A percentile compares a stretch with the other conserved stretches of the same genome.
Evolutionary conservation across 2,888 invertebrate genomes (phyloP).

Genomic region (Scaptomyza reducta): DNA sequence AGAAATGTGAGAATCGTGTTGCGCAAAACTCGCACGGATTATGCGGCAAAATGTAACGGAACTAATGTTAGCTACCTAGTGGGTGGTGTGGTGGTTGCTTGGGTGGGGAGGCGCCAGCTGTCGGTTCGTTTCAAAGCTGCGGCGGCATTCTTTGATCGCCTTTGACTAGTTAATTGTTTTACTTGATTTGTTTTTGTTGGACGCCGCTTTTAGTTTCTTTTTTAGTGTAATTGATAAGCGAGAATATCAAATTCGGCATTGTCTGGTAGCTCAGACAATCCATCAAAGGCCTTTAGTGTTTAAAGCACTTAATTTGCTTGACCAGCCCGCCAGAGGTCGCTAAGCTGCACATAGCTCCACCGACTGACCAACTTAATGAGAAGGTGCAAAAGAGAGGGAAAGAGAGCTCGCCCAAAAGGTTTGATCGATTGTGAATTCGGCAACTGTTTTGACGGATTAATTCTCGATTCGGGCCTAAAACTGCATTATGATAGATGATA

Average conservation of each 20-base stretch:
- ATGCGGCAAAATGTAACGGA: conserved; percentile 41
- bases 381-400: too few species aligned
- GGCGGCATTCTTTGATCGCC: conserved; percentile 58
- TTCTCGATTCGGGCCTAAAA: conserved; percentile 79
- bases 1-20: conserved; percentile 26
- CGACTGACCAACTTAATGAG: conserved; percentile 33
- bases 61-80: conserved; percentile 14
- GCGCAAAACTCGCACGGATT: conserved; percentile 38
- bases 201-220: conserved; percentile 46
- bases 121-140: conserved; percentile 62
- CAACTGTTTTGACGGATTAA: conserved; percentile 79
- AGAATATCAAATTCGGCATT: conserved; percentile 43
- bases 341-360: conserved; percentile 30
- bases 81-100: neutral
- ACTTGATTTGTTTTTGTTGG: conserved; percentile 8
- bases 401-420: neutral
- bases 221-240: conserved; percentile 74
- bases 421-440: conserved; percentile 80
- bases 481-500: conserved; percentile 75
- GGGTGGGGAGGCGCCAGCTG: conserved; percentile 64
- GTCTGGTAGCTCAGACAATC: conserved; percentile 56
- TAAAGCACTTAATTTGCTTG: conserved; percentile 70
- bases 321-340: conserved; percentile 29
- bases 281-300: conserved; percentile 69
- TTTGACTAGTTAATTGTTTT: conserved; percentile 71